Conservation (phyloP, 1,140 invertebrate species). For the Oryctes rhinoceros region DNA sequence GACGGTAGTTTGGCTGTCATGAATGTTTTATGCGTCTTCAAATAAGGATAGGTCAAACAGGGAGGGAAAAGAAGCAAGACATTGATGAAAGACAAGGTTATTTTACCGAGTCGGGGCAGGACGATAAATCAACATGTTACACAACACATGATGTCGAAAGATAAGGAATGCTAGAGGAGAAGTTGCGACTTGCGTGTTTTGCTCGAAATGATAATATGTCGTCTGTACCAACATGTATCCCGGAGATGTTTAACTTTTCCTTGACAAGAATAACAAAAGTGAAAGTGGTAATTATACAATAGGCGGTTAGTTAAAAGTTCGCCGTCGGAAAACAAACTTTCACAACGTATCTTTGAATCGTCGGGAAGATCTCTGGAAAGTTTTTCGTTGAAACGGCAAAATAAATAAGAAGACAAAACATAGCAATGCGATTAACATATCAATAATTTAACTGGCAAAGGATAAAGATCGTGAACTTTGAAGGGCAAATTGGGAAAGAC, state of each 20-base stretch:
- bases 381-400: not conserved
- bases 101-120: not conserved
- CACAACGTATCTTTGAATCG: not conserved
- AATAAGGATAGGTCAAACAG: not conserved
- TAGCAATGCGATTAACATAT: constrained; percentile 23
- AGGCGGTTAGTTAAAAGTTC: not conserved
- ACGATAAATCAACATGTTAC: constrained; percentile 23
- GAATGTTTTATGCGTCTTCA: constrained; percentile 27
- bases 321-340: not conserved
- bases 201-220: not conserved
- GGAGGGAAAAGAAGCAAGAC: not conserved
- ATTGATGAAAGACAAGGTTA: constrained; percentile 12
- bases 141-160: not conserved
- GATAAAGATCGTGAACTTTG: not conserved
- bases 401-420: not conserved
- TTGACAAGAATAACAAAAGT: constrained; percentile 2
- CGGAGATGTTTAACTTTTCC: constrained; percentile 18
- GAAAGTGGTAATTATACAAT: constrained; percentile 29
- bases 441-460: constrained; percentile 1
- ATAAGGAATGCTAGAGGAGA: not conserved
- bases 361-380: not conserved
- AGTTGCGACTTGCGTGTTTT: not conserved
- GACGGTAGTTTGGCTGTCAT: constrained; percentile 7
- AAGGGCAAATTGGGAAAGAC: not conserved
- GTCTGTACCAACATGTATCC: not conserved